Percentiles rank a stretch among this genome's conserved stretches.
Evolutionary conservation across 30 jellyfish, hydroid and myxozoan species (phyloP).

Genomic region (Hydra vulgaris): DNA sequence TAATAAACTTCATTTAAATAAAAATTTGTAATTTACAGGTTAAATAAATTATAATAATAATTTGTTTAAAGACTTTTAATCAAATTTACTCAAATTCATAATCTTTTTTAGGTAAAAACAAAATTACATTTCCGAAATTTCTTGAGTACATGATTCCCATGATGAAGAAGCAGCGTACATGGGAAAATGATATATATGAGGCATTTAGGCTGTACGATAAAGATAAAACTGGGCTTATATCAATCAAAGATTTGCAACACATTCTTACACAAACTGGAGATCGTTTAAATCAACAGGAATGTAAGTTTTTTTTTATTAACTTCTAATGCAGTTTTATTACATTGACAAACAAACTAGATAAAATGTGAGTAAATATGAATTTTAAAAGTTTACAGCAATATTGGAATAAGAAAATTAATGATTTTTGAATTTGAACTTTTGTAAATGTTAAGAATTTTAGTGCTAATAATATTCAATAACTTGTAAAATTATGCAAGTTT

Average conservation of each 20-base stretch:
- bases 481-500: no score
- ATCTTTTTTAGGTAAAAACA: conserved; percentile 57
- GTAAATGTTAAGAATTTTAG: no score
- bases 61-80: not conserved
- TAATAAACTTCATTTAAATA: not conserved
- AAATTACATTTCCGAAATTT: conserved; percentile 81
- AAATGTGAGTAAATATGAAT: no score
- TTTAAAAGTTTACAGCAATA: no score
- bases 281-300: conserved; percentile 52
- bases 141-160: conserved; percentile 50
- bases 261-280: conserved; percentile 84
- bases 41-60: not conserved
- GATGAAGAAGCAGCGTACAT: conserved; percentile 30
- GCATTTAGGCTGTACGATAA: conserved; percentile 70
- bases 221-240: conserved; percentile 37
- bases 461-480: no score
- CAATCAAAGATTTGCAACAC: conserved; percentile 72
- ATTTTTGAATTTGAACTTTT: no score
- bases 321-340: no score
- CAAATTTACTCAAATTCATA: not conserved
- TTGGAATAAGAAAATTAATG: no score
- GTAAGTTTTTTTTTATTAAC: conserved; percentile 67
- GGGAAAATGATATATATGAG: conserved; percentile 49
- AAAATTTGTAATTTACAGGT: not conserved
- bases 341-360: no score